phyloP scores from a whole-genome alignment of 2,888 invertebrate genomes.

The Synergus gifuensis region DNA sequence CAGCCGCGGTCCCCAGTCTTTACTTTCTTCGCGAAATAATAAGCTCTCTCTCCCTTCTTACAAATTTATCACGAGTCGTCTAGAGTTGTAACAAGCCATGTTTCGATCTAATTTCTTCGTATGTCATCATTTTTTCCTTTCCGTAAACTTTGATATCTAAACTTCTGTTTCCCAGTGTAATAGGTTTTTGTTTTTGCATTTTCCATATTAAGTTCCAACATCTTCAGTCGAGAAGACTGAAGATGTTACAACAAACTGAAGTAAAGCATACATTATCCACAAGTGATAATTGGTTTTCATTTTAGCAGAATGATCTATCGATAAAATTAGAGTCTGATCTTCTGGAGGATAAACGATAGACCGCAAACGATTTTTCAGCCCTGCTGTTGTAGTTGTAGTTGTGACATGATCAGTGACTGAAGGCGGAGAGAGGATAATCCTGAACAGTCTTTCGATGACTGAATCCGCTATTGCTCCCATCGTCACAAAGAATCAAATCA shows the following conservation, averaged over 20 bases:
- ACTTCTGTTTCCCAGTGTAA: not conserved
- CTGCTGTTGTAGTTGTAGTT: conserved; percentile 7
- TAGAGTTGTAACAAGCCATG: conserved; percentile 50
- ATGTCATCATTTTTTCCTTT: not conserved
- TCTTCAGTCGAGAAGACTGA: no score
- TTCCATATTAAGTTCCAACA: not conserved
- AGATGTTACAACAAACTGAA: not conserved
- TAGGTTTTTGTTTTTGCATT: not conserved
- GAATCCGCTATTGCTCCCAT: conserved; percentile 71
- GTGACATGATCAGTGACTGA: conserved; percentile 49
- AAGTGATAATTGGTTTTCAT: not conserved
- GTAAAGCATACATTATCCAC: not conserved
- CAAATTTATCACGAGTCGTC: conserved; percentile 55
- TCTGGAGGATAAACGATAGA: conserved; percentile 25
- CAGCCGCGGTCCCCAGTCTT: conserved; percentile 57
- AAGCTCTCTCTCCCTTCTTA: conserved; percentile 67
- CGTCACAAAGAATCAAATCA: conserved; percentile 70
- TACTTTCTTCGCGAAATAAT: conserved; percentile 69
- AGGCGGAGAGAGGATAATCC: conserved; percentile 66
- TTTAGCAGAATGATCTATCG: no score
- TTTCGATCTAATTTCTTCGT: conserved; percentile 41
- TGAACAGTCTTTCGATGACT: conserved; percentile 69
- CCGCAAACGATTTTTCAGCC: conserved; percentile 16
- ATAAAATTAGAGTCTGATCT: no score
- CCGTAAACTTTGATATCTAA: not conserved